Base-by-base conservation (phyloP, 1,140 invertebrate species). In the Probaryconus sp. region DNA sequence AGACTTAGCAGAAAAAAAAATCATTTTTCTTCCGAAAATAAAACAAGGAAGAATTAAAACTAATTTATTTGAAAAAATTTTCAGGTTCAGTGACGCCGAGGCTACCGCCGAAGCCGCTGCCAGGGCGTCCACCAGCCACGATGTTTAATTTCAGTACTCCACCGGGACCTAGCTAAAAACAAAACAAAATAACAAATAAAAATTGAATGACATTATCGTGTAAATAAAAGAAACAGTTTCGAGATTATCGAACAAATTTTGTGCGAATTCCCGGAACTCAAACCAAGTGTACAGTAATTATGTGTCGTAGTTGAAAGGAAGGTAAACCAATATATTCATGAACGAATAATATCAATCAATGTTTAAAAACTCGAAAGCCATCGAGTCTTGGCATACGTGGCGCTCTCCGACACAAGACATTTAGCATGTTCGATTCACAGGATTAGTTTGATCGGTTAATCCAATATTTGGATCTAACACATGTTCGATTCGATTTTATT, bases 61-160 rank as follows among this genome's bases (percentile, higher is more conserved):
- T 18, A 6, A 26, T 26, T 26, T 40, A n/a, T 18, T 20, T 33
- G n/a, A n/a, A 65, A 21, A 31, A 47, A 53, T 72, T 78, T 70
- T 2, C 37, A 85, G 83, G 85, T 73, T 83, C 86, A 50, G 80
- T 87, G 51, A 88, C 87, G 4, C 88, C 87, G 1, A 85, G 78
- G 61, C 71, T 89, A 81, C 88, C 88, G 58, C 88, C 88, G 33
- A 89, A 87, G 79, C 88, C 87, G 14, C 78, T 87, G 50, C 79
- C 79, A 9, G 85, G 85, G 79, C 81, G 85, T 79, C 83, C 84
- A 10, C 80, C 87, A 42, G 80, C 82, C 11, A 87, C 84, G 13
- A 88, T 88, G 86, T 88, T 88, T 78, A 88, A 86, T 75, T 88
- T 88, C 56, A 87, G 82, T 61, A 63, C 81, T 42, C 83, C 85